Conservation (phyloP, 2,888 invertebrate species). For the Ophioninae sp. region DNA sequence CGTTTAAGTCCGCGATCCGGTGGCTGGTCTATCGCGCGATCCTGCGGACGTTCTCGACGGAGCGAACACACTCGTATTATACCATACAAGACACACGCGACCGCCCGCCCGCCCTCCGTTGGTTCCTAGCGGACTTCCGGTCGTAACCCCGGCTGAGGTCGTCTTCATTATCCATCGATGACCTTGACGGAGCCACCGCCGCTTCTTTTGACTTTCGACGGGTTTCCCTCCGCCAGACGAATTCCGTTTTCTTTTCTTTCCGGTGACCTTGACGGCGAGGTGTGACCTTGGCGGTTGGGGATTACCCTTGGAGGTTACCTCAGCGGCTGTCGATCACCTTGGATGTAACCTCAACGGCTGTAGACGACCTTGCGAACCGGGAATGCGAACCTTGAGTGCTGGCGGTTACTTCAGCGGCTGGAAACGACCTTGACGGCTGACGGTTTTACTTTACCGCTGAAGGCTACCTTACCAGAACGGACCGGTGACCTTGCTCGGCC, state of each 20-base stretch:
- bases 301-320: no score
- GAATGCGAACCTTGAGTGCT: no score
- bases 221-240: background rate
- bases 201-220: background rate
- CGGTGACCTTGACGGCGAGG: background rate
- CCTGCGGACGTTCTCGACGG: constrained; percentile 38
- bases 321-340: no score
- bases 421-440: background rate
- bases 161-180: background rate
- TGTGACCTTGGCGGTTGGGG: background rate
- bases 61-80: background rate
- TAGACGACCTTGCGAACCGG: no score
- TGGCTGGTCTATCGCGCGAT: constrained; percentile 66
- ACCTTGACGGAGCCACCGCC: background rate
- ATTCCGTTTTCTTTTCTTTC: constrained; percentile 40
- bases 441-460: no score
- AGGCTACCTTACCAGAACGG: no score
- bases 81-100: no score
- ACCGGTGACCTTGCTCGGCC: no score
- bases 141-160: background rate
- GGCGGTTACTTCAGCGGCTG: no score
- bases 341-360: no score
- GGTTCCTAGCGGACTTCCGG: constrained; percentile 26
- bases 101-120: background rate
- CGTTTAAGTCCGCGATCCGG: constrained; percentile 70